Conservation (phyloP, 2,888 invertebrate species). For the Parelbella ahira region DNA sequence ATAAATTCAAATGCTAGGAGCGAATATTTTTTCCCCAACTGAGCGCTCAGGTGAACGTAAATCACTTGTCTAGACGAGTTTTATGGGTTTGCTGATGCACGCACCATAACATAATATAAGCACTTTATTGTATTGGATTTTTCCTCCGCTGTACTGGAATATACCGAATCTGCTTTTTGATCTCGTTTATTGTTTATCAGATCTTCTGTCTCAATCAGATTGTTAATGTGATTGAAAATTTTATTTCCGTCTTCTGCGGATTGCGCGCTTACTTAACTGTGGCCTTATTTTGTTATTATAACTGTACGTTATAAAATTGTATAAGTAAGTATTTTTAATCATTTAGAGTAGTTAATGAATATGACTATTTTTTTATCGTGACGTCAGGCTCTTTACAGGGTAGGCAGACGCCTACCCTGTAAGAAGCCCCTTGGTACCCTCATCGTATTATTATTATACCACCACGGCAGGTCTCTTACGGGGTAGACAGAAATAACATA, state of each 20-base stretch:
- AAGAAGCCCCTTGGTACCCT: too few relatives aligned
- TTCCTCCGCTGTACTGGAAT: slow-evolving; percentile 33
- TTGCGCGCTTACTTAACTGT: slow-evolving; percentile 1
- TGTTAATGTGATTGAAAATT: slow-evolving; percentile 30
- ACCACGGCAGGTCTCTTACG: too few relatives aligned
- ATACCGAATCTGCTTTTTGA: slow-evolving; percentile 30
- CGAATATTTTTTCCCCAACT: slow-evolving; percentile 36
- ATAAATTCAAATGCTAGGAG: slow-evolving; percentile 13
- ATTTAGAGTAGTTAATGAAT: too few relatives aligned
- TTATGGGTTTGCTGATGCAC: slow-evolving; percentile 61
- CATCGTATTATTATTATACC: too few relatives aligned
- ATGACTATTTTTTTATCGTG: too few relatives aligned
- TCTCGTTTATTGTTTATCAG: slow-evolving; percentile 31
- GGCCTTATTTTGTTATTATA: too few relatives aligned
- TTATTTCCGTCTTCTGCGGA: slow-evolving; percentile 25
- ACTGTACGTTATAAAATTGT: too few relatives aligned
- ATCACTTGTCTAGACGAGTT: slow-evolving; percentile 71
- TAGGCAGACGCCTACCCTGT: too few relatives aligned
- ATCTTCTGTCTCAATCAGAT: slow-evolving; percentile 28
- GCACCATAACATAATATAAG: slow-evolving; percentile 49
- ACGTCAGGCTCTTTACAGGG: too few relatives aligned
- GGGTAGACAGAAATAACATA: too few relatives aligned
- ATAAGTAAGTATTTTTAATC: too few relatives aligned
- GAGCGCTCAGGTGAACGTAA: slow-evolving; percentile 62
- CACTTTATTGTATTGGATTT: slow-evolving; percentile 50